A percentile compares a stretch with the other conserved stretches of the same genome.
Conservation (phyloP, 1,140 invertebrate genomes). For the Periplaneta americana region DNA sequence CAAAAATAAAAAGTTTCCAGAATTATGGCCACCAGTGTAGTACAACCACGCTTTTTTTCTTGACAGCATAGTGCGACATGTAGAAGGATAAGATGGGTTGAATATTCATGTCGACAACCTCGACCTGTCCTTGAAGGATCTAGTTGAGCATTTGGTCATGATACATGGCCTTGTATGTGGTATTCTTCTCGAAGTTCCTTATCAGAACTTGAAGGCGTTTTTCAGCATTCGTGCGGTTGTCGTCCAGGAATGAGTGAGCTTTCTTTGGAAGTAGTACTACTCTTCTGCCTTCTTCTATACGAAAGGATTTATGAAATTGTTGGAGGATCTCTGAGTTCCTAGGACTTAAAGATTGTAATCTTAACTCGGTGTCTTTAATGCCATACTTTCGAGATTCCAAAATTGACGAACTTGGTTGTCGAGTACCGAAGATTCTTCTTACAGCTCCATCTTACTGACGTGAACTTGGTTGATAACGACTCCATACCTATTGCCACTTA, state of each 20-base stretch:
- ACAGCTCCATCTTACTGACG: neutral
- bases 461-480: neutral
- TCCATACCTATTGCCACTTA: neutral
- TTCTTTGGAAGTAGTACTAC: neutral
- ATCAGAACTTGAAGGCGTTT: neutral
- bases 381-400: neutral
- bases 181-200: neutral
- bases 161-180: neutral
- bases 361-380: neutral
- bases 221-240: neutral
- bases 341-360: neutral
- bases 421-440: neutral
- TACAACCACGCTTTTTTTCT: too few species aligned
- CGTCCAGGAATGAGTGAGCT: neutral
- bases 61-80: too few species aligned
- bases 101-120: too few species aligned
- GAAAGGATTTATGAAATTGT: neutral
- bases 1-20: too few species aligned
- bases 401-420: neutral
- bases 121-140: too few species aligned
- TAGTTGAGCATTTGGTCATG: neutral
- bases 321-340: neutral
- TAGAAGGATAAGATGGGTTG: too few species aligned
- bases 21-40: too few species aligned
- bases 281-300: neutral